Base-by-base conservation (phyloP, 2,888 invertebrate genomes). In the Lithosia quadra region DNA sequence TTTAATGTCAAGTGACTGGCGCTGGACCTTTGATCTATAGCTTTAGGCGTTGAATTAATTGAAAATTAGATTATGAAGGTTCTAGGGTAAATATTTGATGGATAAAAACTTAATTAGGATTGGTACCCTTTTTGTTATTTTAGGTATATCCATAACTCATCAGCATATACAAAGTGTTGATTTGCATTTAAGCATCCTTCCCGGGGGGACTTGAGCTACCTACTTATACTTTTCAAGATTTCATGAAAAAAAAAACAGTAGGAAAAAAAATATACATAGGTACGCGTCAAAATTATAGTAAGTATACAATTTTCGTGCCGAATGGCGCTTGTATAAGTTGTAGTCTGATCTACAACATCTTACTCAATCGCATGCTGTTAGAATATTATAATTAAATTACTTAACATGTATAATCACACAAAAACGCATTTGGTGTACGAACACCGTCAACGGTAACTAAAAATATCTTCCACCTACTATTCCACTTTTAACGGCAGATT, bases 21-120 rank as follows among this genome's bases (percentile, higher is more conserved):
- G 63, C 63, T 70, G 78, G 71, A 72, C 74, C 68, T 71, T 68
- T 63, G 70, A 78, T 71, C 72, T 74, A 62, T 39, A 71, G 63
- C 28, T 67, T 60, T 56, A 56, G 49, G 58, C 22, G 36, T 43
- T 39, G 21, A 66, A 68, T 63, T 68, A 33, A 69, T 68, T 60
- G 49, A 59, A 69, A 59, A 58, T 68, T 66, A 69, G 56, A 63
- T 64, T 74, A 61, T 33, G 15, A 49, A 49, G n/a, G 49, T 24
- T 57, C 24, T 67, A 13, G 34, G 43, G 18, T 18, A 58, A 34
- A 58, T 67, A 33, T 63, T 53, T 28, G 36, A 59, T 13, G 33
- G 58, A 21, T 49, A 15, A 34, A 65, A 34, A 65, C 15, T 55
- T 33, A 34, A 34, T 62, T 28, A 22, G 34, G 21, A 22, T 33